Evolutionary conservation across 2,113 vertebrate genomes (phyloP).

Genomic region (Platichthys stellatus): DNA sequence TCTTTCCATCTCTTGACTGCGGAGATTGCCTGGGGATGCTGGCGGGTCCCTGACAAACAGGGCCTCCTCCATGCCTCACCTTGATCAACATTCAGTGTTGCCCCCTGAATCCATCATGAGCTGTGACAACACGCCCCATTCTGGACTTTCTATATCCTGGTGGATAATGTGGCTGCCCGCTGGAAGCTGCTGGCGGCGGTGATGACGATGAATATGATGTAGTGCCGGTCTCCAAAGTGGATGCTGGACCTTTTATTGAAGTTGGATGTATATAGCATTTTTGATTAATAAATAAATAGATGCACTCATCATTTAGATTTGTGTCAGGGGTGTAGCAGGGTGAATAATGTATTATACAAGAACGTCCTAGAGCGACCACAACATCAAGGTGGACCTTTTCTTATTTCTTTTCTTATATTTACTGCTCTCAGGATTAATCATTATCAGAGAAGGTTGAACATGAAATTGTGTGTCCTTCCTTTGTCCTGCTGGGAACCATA

Average conservation of each 20-base stretch:
- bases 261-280: conserved; percentile 54
- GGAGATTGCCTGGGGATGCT: conserved; percentile 79
- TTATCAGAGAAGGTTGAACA: conserved; percentile 6
- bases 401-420: conserved; percentile 24
- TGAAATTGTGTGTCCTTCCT: conserved; percentile 33
- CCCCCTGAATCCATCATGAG: conserved; percentile 74
- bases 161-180: conserved; percentile 55
- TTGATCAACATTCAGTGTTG: conserved; percentile 82
- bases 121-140: conserved; percentile 71
- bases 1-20: conserved; percentile 77
- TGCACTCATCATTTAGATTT: conserved; percentile 46
- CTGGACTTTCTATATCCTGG: conserved; percentile 69
- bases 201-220: conserved; percentile 64
- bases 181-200: conserved; percentile 32
- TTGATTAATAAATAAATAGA: conserved; percentile 71
- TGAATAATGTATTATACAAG: conserved; percentile 56
- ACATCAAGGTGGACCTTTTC: conserved; percentile 7
- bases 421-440: conserved; percentile 32
- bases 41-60: conserved; percentile 75
- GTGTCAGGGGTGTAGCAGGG: conserved; percentile 23
- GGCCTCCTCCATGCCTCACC: conserved; percentile 78
- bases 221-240: conserved; percentile 45
- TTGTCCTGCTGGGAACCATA: conserved; percentile 23
- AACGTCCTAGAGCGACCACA: conserved; percentile 32
- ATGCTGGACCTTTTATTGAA: conserved; percentile 56